Evolutionary conservation across 2,113 vertebrate genomes (phyloP), one percentile per base, ranked within the genome.

Genomic region (Passer montanus): DNA sequence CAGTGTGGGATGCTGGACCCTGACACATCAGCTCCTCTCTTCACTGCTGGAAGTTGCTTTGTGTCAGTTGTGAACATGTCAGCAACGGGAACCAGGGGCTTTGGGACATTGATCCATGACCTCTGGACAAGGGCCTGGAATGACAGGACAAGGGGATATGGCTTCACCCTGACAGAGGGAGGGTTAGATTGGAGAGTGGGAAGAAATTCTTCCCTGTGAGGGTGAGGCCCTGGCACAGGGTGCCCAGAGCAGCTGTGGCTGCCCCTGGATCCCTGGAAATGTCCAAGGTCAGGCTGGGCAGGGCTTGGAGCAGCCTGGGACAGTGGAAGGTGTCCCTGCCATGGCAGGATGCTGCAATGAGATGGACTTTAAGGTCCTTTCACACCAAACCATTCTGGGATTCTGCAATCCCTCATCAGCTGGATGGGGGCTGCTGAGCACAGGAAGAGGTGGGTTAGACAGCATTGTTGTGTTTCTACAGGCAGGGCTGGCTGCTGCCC

Each of bases 211-310:
- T 76, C 9, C 6, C n/a, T 83, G 9, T 0, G 11, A 83, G 30
- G 11, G 26, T 35, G 17, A 55, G 41, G 31, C 56, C 41, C 47
- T 69, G 55, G 47, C 72, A 76, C 35, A 49, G 70, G 53, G 0
- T 83, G 55, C 30, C 39, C 70, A 62, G 79, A 76, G 47, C 1
- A 83, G 26, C 87, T 83, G 78, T 27, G 70, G 39, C 60, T 89
- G 53, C 28, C 37, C 50, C 52, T 39, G 28, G n/a, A 89, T 35
- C 62, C 24, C 62, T 76, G 47, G 24, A 0, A 69, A 30, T 47
- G 53, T 8, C 15, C 55, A 22, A 69, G 70, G 15, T 41, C 55
- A 27, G 69, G 28, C 0, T 68, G 39, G 15, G 15, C 0, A 0
- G 19, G 23, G 15, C 52, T 39, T 14, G 52, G 78, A 60, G 53